Evolutionary conservation across 1,140 invertebrate species (phyloP).

Genomic region (Coenobita brevimanus): DNA sequence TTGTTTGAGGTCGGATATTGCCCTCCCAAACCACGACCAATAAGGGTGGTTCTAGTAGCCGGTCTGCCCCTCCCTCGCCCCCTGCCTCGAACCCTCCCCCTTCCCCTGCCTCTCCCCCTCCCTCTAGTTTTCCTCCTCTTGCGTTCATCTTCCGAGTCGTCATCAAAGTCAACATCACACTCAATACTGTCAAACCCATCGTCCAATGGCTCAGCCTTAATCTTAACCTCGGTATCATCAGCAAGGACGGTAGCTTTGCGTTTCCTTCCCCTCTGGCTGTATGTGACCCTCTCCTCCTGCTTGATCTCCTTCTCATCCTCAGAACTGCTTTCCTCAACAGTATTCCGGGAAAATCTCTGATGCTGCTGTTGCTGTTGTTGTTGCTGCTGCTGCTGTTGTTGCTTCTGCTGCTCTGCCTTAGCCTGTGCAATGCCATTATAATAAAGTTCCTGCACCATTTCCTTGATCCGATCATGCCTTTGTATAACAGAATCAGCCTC

Average conservation of each 20-base stretch:
- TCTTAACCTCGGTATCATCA: conserved; percentile 61
- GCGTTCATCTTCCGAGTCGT: conserved; percentile 62
- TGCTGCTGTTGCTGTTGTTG: conserved; percentile 36
- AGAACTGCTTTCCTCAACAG: conserved; percentile 52
- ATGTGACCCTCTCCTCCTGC: conserved; percentile 56
- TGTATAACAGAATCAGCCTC: conserved; percentile 67
- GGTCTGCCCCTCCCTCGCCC: conserved; percentile 56
- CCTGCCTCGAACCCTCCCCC: conserved; percentile 55
- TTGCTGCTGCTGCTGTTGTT: conserved; percentile 36
- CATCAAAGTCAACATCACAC: conserved; percentile 59
- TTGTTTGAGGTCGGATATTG: conserved; percentile 65
- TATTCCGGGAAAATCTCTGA: conserved; percentile 8
- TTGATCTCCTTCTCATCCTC: conserved; percentile 62
- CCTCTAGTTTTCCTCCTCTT: conserved; percentile 51
- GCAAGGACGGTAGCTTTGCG: conserved; percentile 51
- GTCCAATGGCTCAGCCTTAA: conserved; percentile 65
- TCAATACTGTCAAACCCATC: conserved; percentile 66
- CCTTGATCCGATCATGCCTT: conserved; percentile 66
- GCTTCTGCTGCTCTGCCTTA: conserved; percentile 48
- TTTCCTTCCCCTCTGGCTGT: conserved; percentile 66
- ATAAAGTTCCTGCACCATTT: conserved; percentile 59
- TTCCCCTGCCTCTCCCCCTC: conserved; percentile 51
- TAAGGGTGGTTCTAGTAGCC: conserved; percentile 63
- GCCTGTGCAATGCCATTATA: conserved; percentile 51
- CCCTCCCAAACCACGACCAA: conserved; percentile 67